A percentile compares a stretch with the other conserved stretches of the same genome.
phyloP scores from a whole-genome alignment of 2,113 vertebrate genomes.

The Rynchops niger region DNA sequence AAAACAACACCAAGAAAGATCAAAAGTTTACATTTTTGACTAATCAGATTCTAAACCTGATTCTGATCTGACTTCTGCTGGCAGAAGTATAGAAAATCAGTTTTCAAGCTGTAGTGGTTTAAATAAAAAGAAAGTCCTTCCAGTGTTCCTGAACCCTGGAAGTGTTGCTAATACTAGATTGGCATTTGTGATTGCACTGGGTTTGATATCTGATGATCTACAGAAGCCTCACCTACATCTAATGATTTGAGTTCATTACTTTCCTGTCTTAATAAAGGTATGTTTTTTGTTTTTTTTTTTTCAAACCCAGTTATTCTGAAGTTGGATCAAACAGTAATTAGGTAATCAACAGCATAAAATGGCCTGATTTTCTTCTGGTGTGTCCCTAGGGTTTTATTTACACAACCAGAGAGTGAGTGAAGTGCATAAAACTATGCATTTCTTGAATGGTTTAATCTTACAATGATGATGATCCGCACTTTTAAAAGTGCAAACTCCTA shows the following conservation, averaged over 20 bases:
- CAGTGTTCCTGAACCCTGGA: background rate
- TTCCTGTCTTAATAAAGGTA: slow-evolving; percentile 41
- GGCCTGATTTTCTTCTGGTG: slow-evolving; percentile 16
- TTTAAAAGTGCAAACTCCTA: background rate
- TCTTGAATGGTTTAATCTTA: background rate
- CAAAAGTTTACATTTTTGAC: background rate
- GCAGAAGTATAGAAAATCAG: background rate
- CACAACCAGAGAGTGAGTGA: background rate
- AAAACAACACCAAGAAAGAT: background rate
- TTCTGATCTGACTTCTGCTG: background rate
- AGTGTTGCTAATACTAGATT: background rate
- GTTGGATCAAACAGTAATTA: slow-evolving; percentile 43
- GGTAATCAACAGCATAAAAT: slow-evolving; percentile 5
- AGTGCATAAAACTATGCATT: background rate
- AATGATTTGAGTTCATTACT: slow-evolving; percentile 42
- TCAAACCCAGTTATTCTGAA: slow-evolving; percentile 28
- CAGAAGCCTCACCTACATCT: background rate
- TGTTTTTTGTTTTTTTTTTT: background rate
- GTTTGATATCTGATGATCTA: background rate
- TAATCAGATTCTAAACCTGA: background rate
- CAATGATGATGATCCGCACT: background rate
- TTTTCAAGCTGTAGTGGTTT: background rate
- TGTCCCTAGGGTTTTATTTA: background rate
- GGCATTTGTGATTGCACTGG: background rate
- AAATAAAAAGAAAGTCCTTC: background rate